phyloP scores from a whole-genome alignment of 2,888 invertebrate genomes.

The Emesis furor region DNA sequence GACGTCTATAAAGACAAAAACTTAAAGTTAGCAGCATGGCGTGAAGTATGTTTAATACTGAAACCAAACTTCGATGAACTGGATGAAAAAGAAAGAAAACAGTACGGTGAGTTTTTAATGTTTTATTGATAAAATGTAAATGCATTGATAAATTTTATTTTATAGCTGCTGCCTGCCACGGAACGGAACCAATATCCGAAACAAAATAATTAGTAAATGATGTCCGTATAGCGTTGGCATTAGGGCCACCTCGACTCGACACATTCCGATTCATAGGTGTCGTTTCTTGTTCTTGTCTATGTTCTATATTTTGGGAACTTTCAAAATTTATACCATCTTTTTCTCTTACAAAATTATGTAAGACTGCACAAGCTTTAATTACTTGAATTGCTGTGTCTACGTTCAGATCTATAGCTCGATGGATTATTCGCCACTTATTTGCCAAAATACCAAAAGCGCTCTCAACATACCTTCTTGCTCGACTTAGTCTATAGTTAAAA shows the following conservation, averaged over 20 bases:
- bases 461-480: constrained; percentile 78
- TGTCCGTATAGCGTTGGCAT: constrained; percentile 69
- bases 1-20: constrained; percentile 72
- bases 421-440: constrained; percentile 75
- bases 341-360: constrained; percentile 74
- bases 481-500: constrained; percentile 78
- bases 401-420: constrained; percentile 72
- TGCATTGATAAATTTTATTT: constrained; percentile 67
- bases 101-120: constrained; percentile 74
- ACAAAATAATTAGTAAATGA: constrained; percentile 71
- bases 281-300: constrained; percentile 73
- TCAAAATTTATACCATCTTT: constrained; percentile 63
- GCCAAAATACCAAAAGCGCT: constrained; percentile 78
- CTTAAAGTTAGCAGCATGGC: constrained; percentile 72
- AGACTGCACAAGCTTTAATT: constrained; percentile 71
- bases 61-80: constrained; percentile 75
- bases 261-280: constrained; percentile 61
- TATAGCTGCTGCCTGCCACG: constrained; percentile 72
- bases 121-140: constrained; percentile 62
- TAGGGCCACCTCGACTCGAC: constrained; percentile 72
- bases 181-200: constrained; percentile 72
- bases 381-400: constrained; percentile 67
- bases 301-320: constrained; percentile 71
- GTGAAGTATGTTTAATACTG: constrained; percentile 76
- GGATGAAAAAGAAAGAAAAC: constrained; percentile 72